Evolutionary conservation across 2,888 invertebrate genomes (phyloP).

Genomic region (Diarsia brunnea): DNA sequence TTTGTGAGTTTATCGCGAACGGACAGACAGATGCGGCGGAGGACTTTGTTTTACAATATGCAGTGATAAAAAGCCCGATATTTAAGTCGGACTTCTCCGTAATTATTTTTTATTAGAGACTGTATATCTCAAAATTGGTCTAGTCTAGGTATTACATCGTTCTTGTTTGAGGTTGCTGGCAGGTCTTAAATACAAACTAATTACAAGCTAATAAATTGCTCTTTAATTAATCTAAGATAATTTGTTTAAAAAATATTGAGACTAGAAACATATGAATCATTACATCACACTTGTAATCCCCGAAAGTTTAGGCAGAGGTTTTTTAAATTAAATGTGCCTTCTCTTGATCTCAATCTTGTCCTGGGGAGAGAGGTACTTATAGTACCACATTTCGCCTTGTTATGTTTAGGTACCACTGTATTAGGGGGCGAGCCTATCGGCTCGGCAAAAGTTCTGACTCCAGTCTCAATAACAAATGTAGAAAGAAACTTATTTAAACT

Average conservation of each 20-base stretch:
- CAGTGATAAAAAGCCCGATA: no score
- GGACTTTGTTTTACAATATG: no score
- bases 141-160: conserved; percentile 19
- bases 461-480: background rate
- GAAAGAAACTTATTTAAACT: conserved; percentile 4
- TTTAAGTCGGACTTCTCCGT: no score
- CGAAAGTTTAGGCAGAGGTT: background rate
- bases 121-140: no score
- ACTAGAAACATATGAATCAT: background rate
- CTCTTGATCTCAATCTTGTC: no score
- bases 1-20: no score
- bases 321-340: no score
- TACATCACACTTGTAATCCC: background rate
- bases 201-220: conserved; percentile 18
- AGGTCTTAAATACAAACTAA: conserved; percentile 20
- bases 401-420: background rate
- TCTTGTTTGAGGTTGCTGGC: conserved; percentile 1
- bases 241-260: background rate
- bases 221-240: conserved; percentile 3
- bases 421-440: background rate
- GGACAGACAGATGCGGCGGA: no score
- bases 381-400: background rate
- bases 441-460: background rate
- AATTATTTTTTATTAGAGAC: no score
- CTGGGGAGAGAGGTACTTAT: no score